phyloP scores from a whole-genome alignment of 2,888 invertebrate species.

The Eristalinus aeneus region DNA sequence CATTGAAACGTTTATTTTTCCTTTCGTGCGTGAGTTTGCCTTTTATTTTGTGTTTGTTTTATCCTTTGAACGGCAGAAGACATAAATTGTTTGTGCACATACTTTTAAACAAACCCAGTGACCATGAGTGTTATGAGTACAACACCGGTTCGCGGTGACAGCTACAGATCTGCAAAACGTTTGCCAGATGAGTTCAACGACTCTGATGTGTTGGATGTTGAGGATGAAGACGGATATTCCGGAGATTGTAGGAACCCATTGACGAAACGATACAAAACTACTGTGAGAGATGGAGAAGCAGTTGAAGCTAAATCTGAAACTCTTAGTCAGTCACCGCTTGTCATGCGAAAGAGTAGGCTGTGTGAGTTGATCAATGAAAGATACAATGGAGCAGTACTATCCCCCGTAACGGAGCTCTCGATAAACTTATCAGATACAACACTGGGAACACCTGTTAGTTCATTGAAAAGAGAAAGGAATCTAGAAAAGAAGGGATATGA shows the following conservation, averaged over 20 bases:
- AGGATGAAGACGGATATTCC: constrained; percentile 5
- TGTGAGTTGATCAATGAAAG: constrained; percentile 35
- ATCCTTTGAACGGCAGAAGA: background rate
- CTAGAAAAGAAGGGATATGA: background rate
- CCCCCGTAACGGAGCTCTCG: constrained; percentile 59
- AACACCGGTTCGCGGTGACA: background rate
- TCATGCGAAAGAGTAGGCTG: constrained; percentile 18
- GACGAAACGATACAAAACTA: constrained; percentile 38
- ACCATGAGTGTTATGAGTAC: constrained; percentile 28
- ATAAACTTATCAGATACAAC: constrained; percentile 45
- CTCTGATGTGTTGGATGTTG: constrained; percentile 20
- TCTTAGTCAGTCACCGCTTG: constrained; percentile 2
- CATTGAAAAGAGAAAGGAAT: background rate
- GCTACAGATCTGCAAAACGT: constrained; percentile 31
- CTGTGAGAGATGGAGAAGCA: background rate
- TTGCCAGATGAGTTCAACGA: constrained; percentile 7
- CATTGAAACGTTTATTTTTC: background rate
- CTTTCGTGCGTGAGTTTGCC: constrained; percentile 22
- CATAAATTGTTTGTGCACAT: background rate
- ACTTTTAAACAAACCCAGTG: background rate
- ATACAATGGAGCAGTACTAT: constrained; percentile 20
- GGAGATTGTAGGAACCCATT: constrained; percentile 29
- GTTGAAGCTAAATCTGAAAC: background rate
- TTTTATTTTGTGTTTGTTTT: background rate
- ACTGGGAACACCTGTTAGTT: constrained; percentile 42